Base-by-base conservation (phyloP, 2,797 vertebrate species). In the Acanthopagrus latus region DNA sequence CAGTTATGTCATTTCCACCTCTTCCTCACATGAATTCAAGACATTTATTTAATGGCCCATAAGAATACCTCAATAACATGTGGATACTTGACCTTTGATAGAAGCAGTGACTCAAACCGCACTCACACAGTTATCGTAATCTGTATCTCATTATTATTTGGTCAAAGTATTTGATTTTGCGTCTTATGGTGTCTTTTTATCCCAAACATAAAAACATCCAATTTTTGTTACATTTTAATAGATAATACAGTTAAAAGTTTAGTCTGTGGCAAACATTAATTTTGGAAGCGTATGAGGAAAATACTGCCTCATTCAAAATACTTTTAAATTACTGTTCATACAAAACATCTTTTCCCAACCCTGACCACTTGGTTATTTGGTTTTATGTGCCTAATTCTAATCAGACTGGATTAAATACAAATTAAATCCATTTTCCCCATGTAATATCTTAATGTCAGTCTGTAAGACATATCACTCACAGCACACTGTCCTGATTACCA, bases 1-100 rank as follows among this genome's bases (percentile, higher is more conserved):
- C 55, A 65, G 33, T 71, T 57, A 87, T 90, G 79, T 90, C 76
- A 91, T 89, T 90, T 88, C 85, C 87, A 87, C 86, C 86, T 90
- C 83, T 81, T 74, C 77, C 78, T 87, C 79, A 81, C 82, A 89
- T 88, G 80, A 88, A 81, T 89, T 83, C 54, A 67, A 29, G 64
- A 52, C 65, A 71, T 73, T 74, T 81, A 77, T 81, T 79, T 89
- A 86, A 91, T 85, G 81, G 88, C 71, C 80, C 85, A 83, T 87
- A 88, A 86, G 67, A 27, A 48, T 57, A 46, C 43, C 48, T 41
- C 29, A 68, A 47, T 68, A 89, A 84, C 75, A 69, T 84, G 83
- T 81, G 84, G 51, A 87, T 65, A 82, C 64, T 80, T 85, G 80
- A 86, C 86, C 87, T 72, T 70, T 81, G 83, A 80, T 79, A 83